Percentiles rank a stretch among this genome's conserved stretches.
Evolutionary conservation across 2,888 invertebrate genomes (phyloP).

Genomic region (Pseudococcus longispinus): DNA sequence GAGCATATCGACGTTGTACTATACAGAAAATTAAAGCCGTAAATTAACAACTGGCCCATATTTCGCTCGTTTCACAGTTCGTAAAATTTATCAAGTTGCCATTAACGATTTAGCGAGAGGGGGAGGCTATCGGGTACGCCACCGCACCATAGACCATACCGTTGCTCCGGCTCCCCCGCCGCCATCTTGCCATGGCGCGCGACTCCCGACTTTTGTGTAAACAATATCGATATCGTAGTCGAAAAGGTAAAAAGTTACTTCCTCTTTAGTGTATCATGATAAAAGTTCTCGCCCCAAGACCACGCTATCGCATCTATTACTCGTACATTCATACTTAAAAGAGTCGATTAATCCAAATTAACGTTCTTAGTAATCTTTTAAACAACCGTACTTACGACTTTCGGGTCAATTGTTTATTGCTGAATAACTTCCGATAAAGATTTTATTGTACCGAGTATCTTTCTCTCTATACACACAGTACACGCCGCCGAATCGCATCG

Average conservation of each 20-base stretch:
- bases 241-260: conserved; percentile 45
- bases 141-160: background rate
- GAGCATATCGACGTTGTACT: conserved; percentile 12
- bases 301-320: background rate
- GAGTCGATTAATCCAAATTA: conserved; percentile 40
- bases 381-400: conserved; percentile 45
- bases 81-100: conserved; percentile 7
- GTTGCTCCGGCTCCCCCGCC: background rate
- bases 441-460: conserved; percentile 21
- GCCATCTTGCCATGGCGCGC: background rate
- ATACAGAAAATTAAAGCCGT: conserved; percentile 1
- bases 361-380: conserved; percentile 41
- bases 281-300: background rate
- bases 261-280: conserved; percentile 7
- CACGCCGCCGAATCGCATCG: background rate
- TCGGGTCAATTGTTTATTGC: conserved; percentile 41
- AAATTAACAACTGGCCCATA: conserved; percentile 21
- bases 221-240: conserved; percentile 10
- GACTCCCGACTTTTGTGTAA: background rate
- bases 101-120: background rate
- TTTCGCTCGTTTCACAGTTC: conserved; percentile 2
- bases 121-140: background rate
- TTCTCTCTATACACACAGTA: background rate
- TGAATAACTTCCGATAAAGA: conserved; percentile 44
- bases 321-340: conserved; percentile 20